phyloP scores from a whole-genome alignment of 1,140 invertebrate genomes.

The Palaemon carinicauda region DNA sequence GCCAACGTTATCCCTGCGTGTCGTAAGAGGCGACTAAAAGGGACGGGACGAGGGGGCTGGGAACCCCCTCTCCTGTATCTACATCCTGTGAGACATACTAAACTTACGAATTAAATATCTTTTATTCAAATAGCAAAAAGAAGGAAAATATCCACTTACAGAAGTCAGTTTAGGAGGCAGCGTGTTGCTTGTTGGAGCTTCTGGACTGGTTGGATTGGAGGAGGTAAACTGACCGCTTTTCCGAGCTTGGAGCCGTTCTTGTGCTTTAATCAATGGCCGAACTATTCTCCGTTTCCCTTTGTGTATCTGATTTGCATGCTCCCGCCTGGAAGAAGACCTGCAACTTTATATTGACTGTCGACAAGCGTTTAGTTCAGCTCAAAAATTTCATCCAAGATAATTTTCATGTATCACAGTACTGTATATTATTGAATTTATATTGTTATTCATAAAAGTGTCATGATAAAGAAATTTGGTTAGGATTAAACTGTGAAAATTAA shows the following conservation, averaged over 20 bases:
- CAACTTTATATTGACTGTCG: neutral
- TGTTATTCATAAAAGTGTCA: too few relatives aligned
- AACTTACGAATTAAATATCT: too few relatives aligned
- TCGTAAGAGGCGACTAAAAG: too few relatives aligned
- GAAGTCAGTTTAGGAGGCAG: neutral
- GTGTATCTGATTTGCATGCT: constrained; percentile 64
- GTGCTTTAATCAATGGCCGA: constrained; percentile 66
- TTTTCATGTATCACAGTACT: neutral
- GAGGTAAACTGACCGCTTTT: constrained; percentile 60
- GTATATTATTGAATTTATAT: neutral
- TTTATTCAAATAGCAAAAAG: neutral
- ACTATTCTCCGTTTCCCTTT: constrained; percentile 65
- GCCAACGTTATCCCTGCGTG: too few relatives aligned
- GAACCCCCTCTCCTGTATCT: too few relatives aligned
- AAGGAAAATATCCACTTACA: neutral
- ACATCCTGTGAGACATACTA: too few relatives aligned
- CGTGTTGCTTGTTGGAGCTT: neutral
- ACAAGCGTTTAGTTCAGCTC: too few relatives aligned
- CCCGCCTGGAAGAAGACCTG: constrained; percentile 62
- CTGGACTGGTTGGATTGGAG: constrained; percentile 52
- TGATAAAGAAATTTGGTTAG: too few relatives aligned
- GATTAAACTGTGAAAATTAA: too few relatives aligned
- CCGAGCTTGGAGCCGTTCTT: constrained; percentile 63
- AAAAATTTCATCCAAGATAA: too few relatives aligned
- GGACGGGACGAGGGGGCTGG: too few relatives aligned